A percentile compares a stretch with the other conserved stretches of the same genome.
Evolutionary conservation across 2,797 vertebrate species (phyloP).

Genomic region (Melanotaenia boesemani): DNA sequence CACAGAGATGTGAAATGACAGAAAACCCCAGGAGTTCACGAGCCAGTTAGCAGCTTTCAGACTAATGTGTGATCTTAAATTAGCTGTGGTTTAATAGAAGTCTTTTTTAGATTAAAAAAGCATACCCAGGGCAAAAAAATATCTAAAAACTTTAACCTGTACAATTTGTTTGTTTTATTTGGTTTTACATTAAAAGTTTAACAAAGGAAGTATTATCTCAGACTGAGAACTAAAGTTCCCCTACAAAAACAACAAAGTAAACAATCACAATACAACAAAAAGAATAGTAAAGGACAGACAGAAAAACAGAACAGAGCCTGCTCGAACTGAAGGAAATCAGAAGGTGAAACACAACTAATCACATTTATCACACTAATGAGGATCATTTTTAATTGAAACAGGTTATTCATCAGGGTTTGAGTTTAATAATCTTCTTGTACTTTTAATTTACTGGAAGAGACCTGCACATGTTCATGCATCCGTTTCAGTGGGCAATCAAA

Average conservation of each 20-base stretch:
- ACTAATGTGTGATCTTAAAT: constrained; percentile 48
- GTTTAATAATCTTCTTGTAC: constrained; percentile 36
- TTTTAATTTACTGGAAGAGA: constrained; percentile 23
- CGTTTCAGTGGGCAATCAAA: constrained; percentile 15
- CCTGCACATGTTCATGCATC: constrained; percentile 5
- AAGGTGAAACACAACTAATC: constrained; percentile 16
- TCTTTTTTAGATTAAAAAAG: constrained; percentile 35
- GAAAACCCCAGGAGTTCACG: background rate
- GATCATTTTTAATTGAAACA: constrained; percentile 40
- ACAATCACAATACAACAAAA: background rate
- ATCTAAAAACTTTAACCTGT: no score
- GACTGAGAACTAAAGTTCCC: no score
- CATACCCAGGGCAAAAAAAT: constrained; percentile 21
- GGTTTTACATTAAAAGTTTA: background rate
- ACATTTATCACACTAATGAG: constrained; percentile 45
- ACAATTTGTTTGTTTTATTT: no score
- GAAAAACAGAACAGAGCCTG: background rate
- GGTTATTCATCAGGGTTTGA: constrained; percentile 40
- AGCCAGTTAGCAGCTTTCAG: constrained; percentile 44
- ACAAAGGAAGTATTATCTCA: no score
- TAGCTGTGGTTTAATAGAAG: constrained; percentile 14
- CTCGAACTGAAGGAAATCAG: constrained; percentile 23
- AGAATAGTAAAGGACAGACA: background rate
- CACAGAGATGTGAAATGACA: background rate
- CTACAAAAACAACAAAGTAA: background rate